phyloP scores from a whole-genome alignment of 2,113 vertebrate species.

The Syrrhaptes paradoxus region DNA sequence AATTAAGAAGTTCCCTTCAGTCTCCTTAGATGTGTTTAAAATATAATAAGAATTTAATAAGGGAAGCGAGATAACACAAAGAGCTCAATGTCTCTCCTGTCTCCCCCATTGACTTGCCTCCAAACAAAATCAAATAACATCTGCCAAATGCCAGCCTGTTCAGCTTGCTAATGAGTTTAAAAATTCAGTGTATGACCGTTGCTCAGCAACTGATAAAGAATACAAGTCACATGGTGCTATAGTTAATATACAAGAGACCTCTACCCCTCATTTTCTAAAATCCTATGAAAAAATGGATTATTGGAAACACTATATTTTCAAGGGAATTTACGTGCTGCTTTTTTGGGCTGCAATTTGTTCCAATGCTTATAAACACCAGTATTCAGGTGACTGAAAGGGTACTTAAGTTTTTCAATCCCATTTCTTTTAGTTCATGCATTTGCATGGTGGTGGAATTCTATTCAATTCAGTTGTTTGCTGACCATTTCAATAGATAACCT shows the following conservation, averaged over 20 bases:
- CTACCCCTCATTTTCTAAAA: conserved; percentile 58
- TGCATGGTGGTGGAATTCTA: neutral
- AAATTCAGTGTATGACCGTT: conserved; percentile 62
- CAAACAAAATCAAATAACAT: conserved; percentile 72
- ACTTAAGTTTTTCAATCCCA: conserved; percentile 1
- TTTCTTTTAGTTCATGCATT: conserved; percentile 3
- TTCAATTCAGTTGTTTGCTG: conserved; percentile 17
- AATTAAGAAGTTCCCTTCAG: neutral
- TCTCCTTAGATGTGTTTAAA: neutral
- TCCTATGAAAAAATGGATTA: conserved; percentile 1
- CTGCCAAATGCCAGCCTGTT: conserved; percentile 71
- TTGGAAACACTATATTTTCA: neutral
- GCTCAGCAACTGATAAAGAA: conserved; percentile 72
- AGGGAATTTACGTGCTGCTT: neutral
- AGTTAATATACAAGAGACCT: conserved; percentile 69
- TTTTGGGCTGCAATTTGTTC: neutral
- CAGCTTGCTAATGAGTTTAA: conserved; percentile 71
- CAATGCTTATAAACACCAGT: neutral
- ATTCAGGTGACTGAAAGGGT: neutral
- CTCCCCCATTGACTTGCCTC: neutral
- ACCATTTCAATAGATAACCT: conserved; percentile 39
- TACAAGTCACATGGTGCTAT: conserved; percentile 43
- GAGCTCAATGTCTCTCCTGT: conserved; percentile 14
- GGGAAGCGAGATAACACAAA: neutral
- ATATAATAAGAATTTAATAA: neutral